Conservation (phyloP, 2,888 invertebrate genomes). For the Pharmacophagus antenor region DNA sequence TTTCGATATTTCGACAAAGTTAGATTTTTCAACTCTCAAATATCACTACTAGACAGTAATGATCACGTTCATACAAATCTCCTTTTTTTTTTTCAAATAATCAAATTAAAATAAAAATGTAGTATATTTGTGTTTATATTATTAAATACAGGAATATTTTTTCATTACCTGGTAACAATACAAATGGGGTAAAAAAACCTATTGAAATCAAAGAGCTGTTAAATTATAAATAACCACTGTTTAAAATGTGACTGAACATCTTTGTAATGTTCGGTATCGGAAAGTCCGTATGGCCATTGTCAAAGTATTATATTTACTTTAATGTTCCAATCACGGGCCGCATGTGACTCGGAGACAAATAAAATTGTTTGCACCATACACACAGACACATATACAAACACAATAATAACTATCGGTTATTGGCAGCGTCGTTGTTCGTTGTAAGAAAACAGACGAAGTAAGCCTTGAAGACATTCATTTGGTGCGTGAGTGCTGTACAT, state of each 20-base stretch:
- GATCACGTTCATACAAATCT: too few relatives aligned
- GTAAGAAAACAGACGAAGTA: slow-evolving; percentile 12
- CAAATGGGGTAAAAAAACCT: too few relatives aligned
- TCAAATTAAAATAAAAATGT: too few relatives aligned
- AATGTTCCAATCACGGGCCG: slow-evolving; percentile 1
- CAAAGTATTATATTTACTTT: slow-evolving; percentile 21
- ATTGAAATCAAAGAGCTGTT: neutral
- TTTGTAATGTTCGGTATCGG: neutral
- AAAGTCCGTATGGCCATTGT: neutral
- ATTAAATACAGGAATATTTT: too few relatives aligned
- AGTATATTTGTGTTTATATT: too few relatives aligned
- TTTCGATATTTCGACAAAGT: too few relatives aligned
- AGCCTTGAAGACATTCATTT: neutral
- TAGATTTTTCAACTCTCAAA: too few relatives aligned
- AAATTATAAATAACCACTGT: neutral
- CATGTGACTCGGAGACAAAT: slow-evolving; percentile 20
- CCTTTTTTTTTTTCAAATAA: too few relatives aligned
- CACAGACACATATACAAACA: too few relatives aligned
- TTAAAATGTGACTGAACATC: neutral
- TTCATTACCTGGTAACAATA: too few relatives aligned
- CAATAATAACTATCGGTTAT: slow-evolving; percentile 16
- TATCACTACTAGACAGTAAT: too few relatives aligned
- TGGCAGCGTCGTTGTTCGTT: slow-evolving; percentile 17
- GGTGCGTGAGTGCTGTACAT: neutral
- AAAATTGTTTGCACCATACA: slow-evolving; percentile 21